These are phyloP conservation scores for Oreochromis aureus DNA, from an alignment of 2,113 vertebrate genomes.

Conservation along the genomic window DNA sequence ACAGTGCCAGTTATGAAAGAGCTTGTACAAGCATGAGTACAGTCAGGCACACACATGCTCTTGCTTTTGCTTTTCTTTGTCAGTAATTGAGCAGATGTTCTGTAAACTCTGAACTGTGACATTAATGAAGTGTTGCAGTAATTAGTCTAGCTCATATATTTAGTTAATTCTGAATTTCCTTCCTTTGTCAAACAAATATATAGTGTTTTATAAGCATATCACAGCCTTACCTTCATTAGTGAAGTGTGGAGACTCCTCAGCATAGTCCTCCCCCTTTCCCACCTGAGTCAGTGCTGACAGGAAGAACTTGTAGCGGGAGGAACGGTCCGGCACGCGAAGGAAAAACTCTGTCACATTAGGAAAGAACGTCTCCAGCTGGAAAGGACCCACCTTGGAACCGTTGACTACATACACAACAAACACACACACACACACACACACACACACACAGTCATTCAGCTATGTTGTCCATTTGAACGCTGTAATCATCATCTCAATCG, in stretches of 20 bases:
- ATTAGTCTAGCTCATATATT: neutral
- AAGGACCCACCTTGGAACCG: constrained; percentile 74
- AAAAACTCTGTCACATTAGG: constrained; percentile 83
- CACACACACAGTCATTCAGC: neutral
- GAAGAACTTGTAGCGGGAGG: constrained; percentile 82
- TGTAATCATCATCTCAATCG: neutral
- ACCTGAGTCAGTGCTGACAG: constrained; percentile 87
- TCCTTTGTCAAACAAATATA: neutral
- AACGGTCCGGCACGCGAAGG: constrained; percentile 79
- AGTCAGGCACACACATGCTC: neutral
- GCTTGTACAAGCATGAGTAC: neutral
- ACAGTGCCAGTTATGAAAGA: neutral
- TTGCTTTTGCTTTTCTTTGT: neutral
- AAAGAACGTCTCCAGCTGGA: constrained; percentile 74
- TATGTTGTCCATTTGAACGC: neutral
- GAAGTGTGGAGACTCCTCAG: constrained; percentile 80
- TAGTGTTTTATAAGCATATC: neutral
- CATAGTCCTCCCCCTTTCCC: constrained; percentile 77
- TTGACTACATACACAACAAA: constrained; percentile 76
- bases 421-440: neutral
- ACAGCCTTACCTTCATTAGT: constrained; percentile 84
- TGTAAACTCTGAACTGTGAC: neutral
- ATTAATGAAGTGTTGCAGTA: neutral
- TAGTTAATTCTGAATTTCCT: neutral
- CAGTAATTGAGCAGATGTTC: neutral